Evolutionary conservation across 2,797 vertebrate species (phyloP), one percentile per base, ranked within the genome.

Genomic region (Gymnodraco acuticeps): DNA sequence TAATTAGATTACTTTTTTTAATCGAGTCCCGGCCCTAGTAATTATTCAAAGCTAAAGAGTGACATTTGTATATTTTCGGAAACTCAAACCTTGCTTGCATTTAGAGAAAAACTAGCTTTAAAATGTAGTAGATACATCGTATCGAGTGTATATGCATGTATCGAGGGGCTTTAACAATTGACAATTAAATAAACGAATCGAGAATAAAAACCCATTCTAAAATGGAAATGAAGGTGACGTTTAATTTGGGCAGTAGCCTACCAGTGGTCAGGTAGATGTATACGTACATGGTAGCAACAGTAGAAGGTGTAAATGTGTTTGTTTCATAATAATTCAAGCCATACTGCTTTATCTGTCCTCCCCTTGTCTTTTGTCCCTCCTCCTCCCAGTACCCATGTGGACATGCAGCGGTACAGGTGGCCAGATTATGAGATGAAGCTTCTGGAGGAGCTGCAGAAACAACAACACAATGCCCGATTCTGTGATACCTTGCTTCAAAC

Each of bases 401-500:
- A 73, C 76, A 96, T 95, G 95, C 92, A 80, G 88, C 74, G 46
- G 33, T 93, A 84, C 77, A 31, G 58, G 54, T 89, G 92, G 78
- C 90, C 88, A 8, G 90, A 81, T 27, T 89, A 87, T 76, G 82
- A 93, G 31, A 9, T 74, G 27, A 89, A 77, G 65, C 91, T 96
- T 9, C 82, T 95, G 2, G 53, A 11, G 31, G 90, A 92, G 79
- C 92, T 96, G 73, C 95, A 95, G 89, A 91, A 56, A 70, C 95
- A 95, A 62, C 94, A 96, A 51, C 84, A 91, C 61, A 53, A 47
- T 27, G 48, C 80, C 43, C 76, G 91, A 19, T 94, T 93, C 88
- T 96, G 95, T 77, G 95, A 96, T 46, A 91, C 87, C 3, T 65
- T 95, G 68, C 73, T 95, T 63, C 91, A 95, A 82, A 84, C 93